Conservation (phyloP, 2,797 vertebrate species). For the Pteropus rufus region DNA sequence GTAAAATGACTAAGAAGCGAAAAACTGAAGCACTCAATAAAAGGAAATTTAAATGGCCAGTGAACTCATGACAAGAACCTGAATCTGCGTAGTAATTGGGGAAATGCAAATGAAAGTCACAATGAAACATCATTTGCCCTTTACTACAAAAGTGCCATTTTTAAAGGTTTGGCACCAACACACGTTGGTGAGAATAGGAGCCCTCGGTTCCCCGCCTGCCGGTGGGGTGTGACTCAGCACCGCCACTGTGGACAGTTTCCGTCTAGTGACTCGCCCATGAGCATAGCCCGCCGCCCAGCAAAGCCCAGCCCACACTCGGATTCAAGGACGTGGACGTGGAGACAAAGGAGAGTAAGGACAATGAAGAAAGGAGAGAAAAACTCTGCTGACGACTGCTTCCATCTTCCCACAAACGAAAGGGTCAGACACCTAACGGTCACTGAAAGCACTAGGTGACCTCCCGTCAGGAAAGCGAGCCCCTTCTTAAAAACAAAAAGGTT, state of each 20-base stretch:
- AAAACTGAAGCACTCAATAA: background rate
- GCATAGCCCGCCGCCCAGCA: background rate
- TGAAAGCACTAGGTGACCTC: rapidly evolving
- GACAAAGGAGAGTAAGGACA: background rate
- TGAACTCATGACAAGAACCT: background rate
- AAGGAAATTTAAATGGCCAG: background rate
- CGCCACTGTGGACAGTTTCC: background rate
- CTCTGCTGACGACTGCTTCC: background rate
- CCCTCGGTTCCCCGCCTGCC: background rate
- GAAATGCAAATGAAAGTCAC: background rate
- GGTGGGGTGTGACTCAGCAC: rapidly evolving
- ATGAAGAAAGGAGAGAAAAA: rapidly evolving
- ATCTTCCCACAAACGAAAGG: background rate
- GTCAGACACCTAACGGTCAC: background rate
- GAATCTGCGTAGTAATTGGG: background rate
- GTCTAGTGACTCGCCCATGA: rapidly evolving
- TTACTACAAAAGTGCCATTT: rapidly evolving
- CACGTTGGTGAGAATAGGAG: rapidly evolving
- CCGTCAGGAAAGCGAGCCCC: background rate
- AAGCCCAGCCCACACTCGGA: background rate
- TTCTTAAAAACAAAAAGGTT: background rate
- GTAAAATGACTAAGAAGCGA: background rate
- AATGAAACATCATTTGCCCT: background rate
- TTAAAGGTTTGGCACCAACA: background rate
- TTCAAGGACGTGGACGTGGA: rapidly evolving